These are phyloP conservation scores for Oreochromis spilurus DNA, from an alignment of 2,113 vertebrate species.

Conservation along the genomic window DNA sequence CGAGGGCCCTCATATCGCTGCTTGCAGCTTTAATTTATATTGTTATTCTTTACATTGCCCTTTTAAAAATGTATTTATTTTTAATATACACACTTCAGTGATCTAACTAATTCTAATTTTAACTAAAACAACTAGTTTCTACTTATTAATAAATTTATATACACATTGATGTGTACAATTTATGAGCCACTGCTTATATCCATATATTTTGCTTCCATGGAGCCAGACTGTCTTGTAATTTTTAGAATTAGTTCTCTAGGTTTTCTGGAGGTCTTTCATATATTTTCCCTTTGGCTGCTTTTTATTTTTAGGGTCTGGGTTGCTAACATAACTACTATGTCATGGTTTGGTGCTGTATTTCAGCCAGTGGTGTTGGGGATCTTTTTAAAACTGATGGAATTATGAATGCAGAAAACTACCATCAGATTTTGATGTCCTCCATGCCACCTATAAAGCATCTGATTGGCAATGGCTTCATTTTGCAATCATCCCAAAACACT, in stretches of 20 bases:
- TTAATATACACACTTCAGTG: not conserved
- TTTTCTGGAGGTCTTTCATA: not conserved
- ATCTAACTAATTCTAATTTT: accelerated
- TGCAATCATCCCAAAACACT: not conserved
- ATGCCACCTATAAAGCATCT: accelerated
- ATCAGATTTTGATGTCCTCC: not conserved
- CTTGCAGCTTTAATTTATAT: no score
- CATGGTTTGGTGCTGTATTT: not conserved
- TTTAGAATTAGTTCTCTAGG: not conserved
- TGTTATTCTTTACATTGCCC: not conserved
- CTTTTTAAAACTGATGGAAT: not conserved
- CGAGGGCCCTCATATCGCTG: no score
- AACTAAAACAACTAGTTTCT: not conserved
- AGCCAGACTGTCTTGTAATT: not conserved
- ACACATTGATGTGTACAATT: not conserved
- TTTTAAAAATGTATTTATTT: not conserved
- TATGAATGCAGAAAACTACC: not conserved
- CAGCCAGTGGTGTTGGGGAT: accelerated
- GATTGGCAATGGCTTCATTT: not conserved
- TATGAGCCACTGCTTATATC: not conserved
- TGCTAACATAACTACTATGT: not conserved
- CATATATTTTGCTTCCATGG: not conserved
- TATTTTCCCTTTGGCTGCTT: not conserved
- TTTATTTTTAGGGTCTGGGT: not conserved
- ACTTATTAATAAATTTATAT: not conserved